Base-by-base conservation (phyloP, 1,140 invertebrate species). In the Thaumetopoea pityocampa region DNA sequence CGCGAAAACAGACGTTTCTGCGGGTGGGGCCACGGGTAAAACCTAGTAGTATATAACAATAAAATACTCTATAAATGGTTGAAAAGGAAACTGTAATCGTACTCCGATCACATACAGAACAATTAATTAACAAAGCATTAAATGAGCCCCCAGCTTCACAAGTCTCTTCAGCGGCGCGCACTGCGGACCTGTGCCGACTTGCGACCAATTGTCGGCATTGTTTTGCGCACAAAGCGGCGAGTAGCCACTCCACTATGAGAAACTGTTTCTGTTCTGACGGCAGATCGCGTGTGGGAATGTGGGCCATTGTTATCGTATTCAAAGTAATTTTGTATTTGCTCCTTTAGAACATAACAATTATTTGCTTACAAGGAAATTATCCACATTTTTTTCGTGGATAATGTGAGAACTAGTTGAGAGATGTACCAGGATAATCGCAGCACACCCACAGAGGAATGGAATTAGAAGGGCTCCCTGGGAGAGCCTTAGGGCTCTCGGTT, bases 181-280 rank as follows among this genome's bases (percentile, higher is more conserved):
- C 22, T 61, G 41, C 48, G 67, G 66, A 63, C 59, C 55, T 64
- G 59, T 66, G 59, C 53, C 56, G 55, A 56, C 61, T 71, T 63
- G 52, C 49, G 64, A 34, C 46, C 59, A 55, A 67, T 73, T 72
- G 67, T 74, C 32, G 38, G 35, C 42, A 77, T 83, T 83, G 76
- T 83, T 74, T 53, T 33, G 44, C 6, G 56, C 35, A 79, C 61
- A 80, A 80, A 67, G 70, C 50, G 36, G 11, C 56, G 57, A 79
- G 70, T 78, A 67, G 72, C 71, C 70, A 67, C 79, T 83, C 50
- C 38, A 65, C 41, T 71, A 67, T 80, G 73, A 83, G 79, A 83
- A 83, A 83, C 54, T 74, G 67, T 78, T 70, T 61, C 67, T 32
- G 64, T 65, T 70, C 40, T 47, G 43, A 48, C 12, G 7, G 16